These are phyloP conservation scores for Drosophila planitibia DNA, from an alignment of 2,888 invertebrate species.

Conservation along the genomic window DNA sequence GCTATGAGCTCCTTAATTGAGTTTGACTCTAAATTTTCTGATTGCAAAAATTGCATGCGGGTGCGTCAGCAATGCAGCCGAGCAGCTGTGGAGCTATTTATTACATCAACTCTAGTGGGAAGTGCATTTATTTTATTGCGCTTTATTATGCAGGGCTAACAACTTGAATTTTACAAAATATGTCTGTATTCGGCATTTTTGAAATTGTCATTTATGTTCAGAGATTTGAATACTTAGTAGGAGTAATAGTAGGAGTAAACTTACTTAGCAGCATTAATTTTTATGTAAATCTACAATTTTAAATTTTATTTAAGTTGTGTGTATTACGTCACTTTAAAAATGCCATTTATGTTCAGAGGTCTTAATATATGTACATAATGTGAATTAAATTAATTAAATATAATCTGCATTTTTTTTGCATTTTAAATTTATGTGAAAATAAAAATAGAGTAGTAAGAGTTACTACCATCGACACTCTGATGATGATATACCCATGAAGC, in stretches of 20 bases:
- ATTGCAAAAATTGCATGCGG: slow-evolving; percentile 5
- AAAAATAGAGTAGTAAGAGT: accelerated
- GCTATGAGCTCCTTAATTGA: slow-evolving; percentile 23
- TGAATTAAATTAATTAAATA: neutral
- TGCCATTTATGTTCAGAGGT: neutral
- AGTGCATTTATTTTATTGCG: neutral
- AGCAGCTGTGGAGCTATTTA: slow-evolving; percentile 3
- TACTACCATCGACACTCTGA: neutral
- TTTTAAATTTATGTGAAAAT: neutral
- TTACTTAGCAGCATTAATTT: neutral
- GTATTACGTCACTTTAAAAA: neutral
- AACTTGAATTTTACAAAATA: neutral
- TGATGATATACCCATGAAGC: neutral
- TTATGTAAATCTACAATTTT: neutral
- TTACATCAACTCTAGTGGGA: slow-evolving; percentile 5
- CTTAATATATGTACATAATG: neutral
- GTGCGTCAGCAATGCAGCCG: slow-evolving; percentile 1
- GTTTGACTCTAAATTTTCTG: slow-evolving; percentile 21
- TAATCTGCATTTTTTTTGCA: neutral
- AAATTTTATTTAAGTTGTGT: neutral
- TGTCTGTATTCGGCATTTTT: neutral
- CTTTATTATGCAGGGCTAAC: neutral
- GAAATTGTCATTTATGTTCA: neutral
- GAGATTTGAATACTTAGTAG: neutral
- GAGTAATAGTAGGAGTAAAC: neutral